Percentiles rank a stretch among this genome's conserved stretches.
These are phyloP conservation scores for Criorhina ranunculi DNA, from an alignment of 2,888 invertebrate species.

Conservation along the genomic window DNA sequence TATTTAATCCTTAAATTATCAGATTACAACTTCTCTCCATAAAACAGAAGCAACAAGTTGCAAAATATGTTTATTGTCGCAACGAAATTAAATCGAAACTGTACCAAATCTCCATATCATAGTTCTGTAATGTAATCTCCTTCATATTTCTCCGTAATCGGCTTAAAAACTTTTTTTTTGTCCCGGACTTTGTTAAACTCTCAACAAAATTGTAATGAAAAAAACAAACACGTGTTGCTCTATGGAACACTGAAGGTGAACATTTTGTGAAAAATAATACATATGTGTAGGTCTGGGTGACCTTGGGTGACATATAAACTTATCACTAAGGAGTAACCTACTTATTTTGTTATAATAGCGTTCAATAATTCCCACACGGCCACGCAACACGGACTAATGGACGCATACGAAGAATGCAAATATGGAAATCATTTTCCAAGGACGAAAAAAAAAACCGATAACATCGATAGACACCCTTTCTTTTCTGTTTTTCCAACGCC, in stretches of 20 bases:
- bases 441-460: conserved; percentile 6
- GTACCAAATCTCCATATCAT: conserved; percentile 11
- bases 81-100: not conserved
- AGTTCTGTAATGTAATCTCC: conserved; percentile 38
- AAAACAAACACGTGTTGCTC: conserved; percentile 6
- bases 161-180: conserved; percentile 34
- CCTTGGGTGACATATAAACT: conserved; percentile 34
- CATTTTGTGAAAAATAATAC: conserved; percentile 22
- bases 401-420: conserved; percentile 13
- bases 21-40: conserved; percentile 8
- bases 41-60: not conserved
- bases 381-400: conserved; percentile 9
- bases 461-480: conserved; percentile 35
- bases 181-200: conserved; percentile 12
- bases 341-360: conserved; percentile 44
- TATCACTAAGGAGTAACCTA: conserved; percentile 26
- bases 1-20: conserved; percentile 12
- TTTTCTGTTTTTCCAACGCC: conserved; percentile 23
- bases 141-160: conserved; percentile 26
- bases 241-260: conserved; percentile 2
- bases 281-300: conserved; percentile 37
- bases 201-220: not conserved
- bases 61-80: conserved; percentile 5
- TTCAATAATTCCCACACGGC: conserved; percentile 55
- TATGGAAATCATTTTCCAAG: conserved; percentile 18